Percentiles rank a stretch among this genome's conserved stretches.
Conservation (phyloP, 2,797 vertebrate genomes). For the Kryptopterus vitreolus region DNA sequence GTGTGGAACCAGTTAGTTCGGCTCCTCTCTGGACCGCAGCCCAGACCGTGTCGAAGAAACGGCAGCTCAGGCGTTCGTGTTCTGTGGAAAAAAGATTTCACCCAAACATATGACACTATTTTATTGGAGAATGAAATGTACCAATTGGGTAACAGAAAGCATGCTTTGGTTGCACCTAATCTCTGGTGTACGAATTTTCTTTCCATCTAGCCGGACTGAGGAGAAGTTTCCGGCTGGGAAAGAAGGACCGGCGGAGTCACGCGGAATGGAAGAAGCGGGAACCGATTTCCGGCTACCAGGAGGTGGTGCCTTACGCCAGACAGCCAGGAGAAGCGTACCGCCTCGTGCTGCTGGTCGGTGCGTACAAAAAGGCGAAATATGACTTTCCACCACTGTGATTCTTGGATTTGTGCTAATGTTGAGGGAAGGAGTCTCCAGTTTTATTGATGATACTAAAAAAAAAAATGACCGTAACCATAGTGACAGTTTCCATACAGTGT, state of each 20-base stretch:
- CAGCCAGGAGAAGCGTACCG: constrained; percentile 77
- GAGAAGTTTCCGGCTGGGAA: constrained; percentile 91
- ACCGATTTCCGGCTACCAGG: constrained; percentile 84
- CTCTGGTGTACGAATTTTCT: constrained; percentile 2
- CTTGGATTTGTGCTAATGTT: background rate
- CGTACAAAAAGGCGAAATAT: constrained; percentile 52
- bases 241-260: constrained; percentile 80
- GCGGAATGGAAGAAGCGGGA: constrained; percentile 76
- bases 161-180: background rate
- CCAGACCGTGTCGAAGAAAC: constrained; percentile 6
- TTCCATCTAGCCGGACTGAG: constrained; percentile 84
- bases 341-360: constrained; percentile 87
- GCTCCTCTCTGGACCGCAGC: background rate
- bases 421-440: constrained; percentile 3
- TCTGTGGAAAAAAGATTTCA: constrained; percentile 14
- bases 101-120: no score
- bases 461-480: no score
- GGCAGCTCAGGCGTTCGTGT: constrained; percentile 1
- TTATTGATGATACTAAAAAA: background rate
- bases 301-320: constrained; percentile 81
- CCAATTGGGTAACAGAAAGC: background rate
- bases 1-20: constrained; percentile 17
- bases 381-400: background rate
- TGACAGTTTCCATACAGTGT: no score
- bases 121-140: no score